phyloP scores from a whole-genome alignment of 2,113 vertebrate species.

The Phrynosoma platyrhinos region DNA sequence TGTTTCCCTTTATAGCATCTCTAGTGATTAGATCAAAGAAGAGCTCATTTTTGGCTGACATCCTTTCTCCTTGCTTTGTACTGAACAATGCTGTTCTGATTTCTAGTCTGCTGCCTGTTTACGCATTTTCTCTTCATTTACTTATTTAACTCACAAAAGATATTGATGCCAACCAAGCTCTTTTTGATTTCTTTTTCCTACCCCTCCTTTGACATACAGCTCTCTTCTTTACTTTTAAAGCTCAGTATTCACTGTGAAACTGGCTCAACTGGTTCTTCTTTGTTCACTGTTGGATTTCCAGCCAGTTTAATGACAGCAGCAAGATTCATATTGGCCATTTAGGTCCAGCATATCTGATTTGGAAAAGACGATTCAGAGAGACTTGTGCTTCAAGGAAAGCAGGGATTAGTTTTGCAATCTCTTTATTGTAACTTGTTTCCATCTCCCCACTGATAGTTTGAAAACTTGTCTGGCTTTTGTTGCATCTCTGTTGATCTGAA shows the following conservation, averaged over 20 bases:
- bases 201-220: neutral
- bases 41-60: neutral
- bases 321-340: constrained; percentile 1
- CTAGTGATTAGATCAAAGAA: neutral
- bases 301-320: neutral
- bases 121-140: neutral
- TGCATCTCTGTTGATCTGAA: neutral
- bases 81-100: neutral
- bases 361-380: neutral
- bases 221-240: neutral
- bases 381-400: constrained; percentile 2
- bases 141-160: neutral
- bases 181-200: neutral
- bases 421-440: neutral
- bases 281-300: constrained; percentile 8
- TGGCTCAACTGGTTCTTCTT: neutral
- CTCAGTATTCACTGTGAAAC: neutral
- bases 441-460: neutral
- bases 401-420: constrained; percentile 20
- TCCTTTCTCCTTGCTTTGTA: neutral
- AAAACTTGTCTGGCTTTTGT: neutral
- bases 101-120: neutral
- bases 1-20: neutral
- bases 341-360: neutral
- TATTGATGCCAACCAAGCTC: neutral